phyloP scores from a whole-genome alignment of 2,113 vertebrate species.

The Hoplias malabaricus region DNA sequence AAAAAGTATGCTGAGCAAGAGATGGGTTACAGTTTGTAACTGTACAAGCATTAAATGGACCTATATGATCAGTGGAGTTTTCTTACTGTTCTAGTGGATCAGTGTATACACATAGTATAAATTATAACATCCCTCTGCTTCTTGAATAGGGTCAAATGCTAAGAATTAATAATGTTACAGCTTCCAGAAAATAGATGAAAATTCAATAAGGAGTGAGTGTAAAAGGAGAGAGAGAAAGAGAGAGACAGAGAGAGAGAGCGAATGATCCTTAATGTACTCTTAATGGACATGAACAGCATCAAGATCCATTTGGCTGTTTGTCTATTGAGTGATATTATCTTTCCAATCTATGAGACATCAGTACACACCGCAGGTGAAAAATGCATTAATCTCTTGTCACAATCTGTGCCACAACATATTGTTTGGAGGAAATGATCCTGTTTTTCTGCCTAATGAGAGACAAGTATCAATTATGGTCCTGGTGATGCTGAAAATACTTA shows the following conservation, averaged over 20 bases:
- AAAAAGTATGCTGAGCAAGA: no score
- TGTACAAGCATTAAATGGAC: no score
- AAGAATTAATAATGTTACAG: constrained; percentile 22
- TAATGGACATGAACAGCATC: constrained; percentile 38
- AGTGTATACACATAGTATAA: neutral
- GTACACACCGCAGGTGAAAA: neutral
- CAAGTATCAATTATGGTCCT: neutral
- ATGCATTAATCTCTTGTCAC: constrained; percentile 7
- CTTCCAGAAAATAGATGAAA: constrained; percentile 13
- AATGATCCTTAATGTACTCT: constrained; percentile 37
- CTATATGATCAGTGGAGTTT: no score
- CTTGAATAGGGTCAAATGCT: constrained; percentile 1
- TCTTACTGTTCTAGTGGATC: no score
- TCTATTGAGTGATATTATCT: constrained; percentile 10
- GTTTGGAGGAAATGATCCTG: neutral
- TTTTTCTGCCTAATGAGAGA: neutral
- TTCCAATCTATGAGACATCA: neutral
- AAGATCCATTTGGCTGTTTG: constrained; percentile 11
- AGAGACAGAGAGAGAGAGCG: constrained; percentile 5
- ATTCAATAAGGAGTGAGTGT: constrained; percentile 20
- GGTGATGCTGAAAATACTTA: neutral
- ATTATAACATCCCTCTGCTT: neutral
- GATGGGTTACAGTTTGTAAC: no score
- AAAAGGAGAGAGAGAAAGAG: no score
- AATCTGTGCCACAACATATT: neutral